Evolutionary conservation across 2,888 invertebrate genomes (phyloP).

Genomic region (Drosophila colorata): DNA sequence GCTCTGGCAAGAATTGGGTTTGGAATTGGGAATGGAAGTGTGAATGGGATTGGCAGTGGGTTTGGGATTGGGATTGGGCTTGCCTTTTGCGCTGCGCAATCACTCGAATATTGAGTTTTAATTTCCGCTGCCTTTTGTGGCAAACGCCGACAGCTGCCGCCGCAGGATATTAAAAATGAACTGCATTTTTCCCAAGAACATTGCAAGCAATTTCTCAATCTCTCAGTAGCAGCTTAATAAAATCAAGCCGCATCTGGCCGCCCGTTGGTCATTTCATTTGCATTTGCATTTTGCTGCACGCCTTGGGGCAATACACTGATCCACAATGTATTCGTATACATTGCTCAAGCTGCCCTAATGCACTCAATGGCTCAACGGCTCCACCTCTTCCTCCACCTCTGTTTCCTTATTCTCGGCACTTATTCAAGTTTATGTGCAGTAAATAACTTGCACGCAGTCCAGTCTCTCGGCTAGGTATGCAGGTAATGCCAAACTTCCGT

Average conservation of each 20-base stretch:
- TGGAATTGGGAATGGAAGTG: not conserved
- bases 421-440: slow-evolving; percentile 58
- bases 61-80: slow-evolving; percentile 7
- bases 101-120: slow-evolving; percentile 79
- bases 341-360: slow-evolving; percentile 60
- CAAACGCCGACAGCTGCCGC: slow-evolving; percentile 65
- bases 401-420: slow-evolving; percentile 16
- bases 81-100: slow-evolving; percentile 53
- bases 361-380: slow-evolving; percentile 50
- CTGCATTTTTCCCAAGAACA: slow-evolving; percentile 56
- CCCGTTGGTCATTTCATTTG: slow-evolving; percentile 38
- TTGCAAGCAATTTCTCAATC: slow-evolving; percentile 25
- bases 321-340: slow-evolving; percentile 30
- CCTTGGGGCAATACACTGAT: slow-evolving; percentile 5
- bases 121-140: slow-evolving; percentile 71
- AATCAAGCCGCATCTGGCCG: slow-evolving; percentile 17
- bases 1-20: slow-evolving; percentile 8
- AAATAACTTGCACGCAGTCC: slow-evolving; percentile 57
- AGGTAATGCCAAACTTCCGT: slow-evolving; percentile 69
- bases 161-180: slow-evolving; percentile 78
- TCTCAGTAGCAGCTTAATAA: slow-evolving; percentile 27
- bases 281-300: slow-evolving; percentile 40
- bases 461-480: slow-evolving; percentile 48
- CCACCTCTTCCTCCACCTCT: slow-evolving; percentile 2
- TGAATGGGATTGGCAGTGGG: slow-evolving; percentile 4